Conservation (phyloP, 2,888 invertebrate species). For the Meteorus cinctellus region DNA sequence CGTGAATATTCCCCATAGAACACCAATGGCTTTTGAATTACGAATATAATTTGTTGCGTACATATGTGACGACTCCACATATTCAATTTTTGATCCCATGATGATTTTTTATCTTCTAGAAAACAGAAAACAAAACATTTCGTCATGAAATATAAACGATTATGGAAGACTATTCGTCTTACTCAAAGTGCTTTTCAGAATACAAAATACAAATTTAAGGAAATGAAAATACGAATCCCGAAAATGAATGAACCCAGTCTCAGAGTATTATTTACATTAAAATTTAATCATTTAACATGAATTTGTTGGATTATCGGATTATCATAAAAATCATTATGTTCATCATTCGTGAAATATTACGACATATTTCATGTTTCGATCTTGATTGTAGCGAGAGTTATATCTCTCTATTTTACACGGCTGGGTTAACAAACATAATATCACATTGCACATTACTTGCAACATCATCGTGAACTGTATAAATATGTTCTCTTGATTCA, state of each 20-base stretch:
- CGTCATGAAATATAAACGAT: no score
- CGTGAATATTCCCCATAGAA: conserved; percentile 98
- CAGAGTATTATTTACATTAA: no score
- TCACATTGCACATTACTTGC: background rate
- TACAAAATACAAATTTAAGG: no score
- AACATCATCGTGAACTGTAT: background rate
- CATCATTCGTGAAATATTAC: background rate
- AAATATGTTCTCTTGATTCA: background rate
- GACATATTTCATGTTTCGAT: background rate
- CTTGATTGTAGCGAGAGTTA: background rate
- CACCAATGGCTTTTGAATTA: conserved; percentile 95
- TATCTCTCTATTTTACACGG: background rate
- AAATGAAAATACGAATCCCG: no score
- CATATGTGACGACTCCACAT: conserved; percentile 92
- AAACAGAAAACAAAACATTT: background rate
- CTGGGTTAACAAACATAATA: background rate
- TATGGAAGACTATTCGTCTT: no score
- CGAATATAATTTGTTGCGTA: conserved; percentile 93
- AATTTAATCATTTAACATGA: no score
- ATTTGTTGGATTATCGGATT: no score
- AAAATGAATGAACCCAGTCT: no score
- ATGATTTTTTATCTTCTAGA: conserved; percentile 20
- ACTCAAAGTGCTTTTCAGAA: no score
- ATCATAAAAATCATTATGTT: background rate
- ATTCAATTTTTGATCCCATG: conserved; percentile 93